Percentiles rank a stretch among this genome's conserved stretches.
Evolutionary conservation across 1,140 invertebrate genomes (phyloP).

Genomic region (Anagrus nilaparvatae): DNA sequence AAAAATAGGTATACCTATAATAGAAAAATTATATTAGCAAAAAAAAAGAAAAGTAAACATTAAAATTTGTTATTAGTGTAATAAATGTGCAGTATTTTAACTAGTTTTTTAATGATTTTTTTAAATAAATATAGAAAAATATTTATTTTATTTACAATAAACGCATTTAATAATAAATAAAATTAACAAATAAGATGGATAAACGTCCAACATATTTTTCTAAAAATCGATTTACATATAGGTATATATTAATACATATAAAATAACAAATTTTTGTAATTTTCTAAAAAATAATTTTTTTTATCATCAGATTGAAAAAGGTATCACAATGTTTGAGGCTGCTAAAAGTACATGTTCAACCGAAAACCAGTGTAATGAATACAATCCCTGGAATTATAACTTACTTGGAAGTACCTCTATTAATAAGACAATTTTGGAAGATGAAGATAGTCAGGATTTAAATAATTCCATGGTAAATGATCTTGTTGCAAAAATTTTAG

Average conservation of each 20-base stretch:
- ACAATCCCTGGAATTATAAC: constrained; percentile 35
- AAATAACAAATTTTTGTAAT: neutral
- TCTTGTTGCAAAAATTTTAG: constrained; percentile 52
- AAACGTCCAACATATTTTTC: no score
- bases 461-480: constrained; percentile 55
- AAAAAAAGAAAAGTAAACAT: no score
- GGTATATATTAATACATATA: neutral
- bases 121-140: neutral
- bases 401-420: constrained; percentile 27
- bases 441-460: constrained; percentile 40
- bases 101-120: neutral
- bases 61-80: no score
- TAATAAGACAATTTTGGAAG: constrained; percentile 41
- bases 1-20: no score
- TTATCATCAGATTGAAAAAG: constrained; percentile 27
- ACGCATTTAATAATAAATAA: neutral
- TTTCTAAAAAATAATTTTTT: neutral
- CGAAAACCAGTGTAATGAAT: constrained; percentile 28
- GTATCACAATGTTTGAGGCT: constrained; percentile 33
- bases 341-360: constrained; percentile 27
- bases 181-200: no score
- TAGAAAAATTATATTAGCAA: no score
- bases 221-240: no score
- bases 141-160: neutral
- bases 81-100: no score